Evolutionary conservation across 2,888 invertebrate genomes (phyloP).

Genomic region (Brachycybe producta): DNA sequence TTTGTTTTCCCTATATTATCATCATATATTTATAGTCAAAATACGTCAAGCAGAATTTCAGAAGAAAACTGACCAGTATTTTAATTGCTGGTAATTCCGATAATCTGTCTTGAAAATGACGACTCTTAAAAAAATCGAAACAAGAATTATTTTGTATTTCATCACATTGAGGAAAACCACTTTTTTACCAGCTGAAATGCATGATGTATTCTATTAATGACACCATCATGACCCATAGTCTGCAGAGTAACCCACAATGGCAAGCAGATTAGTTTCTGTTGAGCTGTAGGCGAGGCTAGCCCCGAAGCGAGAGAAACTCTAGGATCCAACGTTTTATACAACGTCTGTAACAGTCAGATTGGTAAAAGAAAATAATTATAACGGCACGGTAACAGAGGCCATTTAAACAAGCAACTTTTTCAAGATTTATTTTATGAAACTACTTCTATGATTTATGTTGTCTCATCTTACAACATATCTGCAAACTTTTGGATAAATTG

Average conservation of each 20-base stretch:
- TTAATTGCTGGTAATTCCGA: conserved; percentile 48
- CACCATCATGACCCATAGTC: conserved; percentile 46
- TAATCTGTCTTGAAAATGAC: conserved; percentile 11
- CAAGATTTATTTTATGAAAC: too few relatives aligned
- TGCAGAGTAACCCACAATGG: conserved; percentile 64
- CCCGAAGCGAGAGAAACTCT: conserved; percentile 41
- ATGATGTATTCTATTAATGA: conserved; percentile 53
- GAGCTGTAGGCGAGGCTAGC: conserved; percentile 39
- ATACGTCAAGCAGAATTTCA: conserved; percentile 41
- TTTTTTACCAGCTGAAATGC: conserved; percentile 51
- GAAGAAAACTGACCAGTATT: conserved; percentile 47
- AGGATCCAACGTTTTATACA: conserved; percentile 32
- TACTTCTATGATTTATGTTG: too few relatives aligned
- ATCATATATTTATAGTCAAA: neutral
- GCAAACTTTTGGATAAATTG: too few relatives aligned
- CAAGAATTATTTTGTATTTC: conserved; percentile 38
- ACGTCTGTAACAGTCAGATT: conserved; percentile 35
- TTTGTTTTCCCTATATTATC: neutral
- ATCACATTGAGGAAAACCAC: conserved; percentile 32
- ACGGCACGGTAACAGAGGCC: too few relatives aligned
- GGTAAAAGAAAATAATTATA: conserved; percentile 7
- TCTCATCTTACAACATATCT: too few relatives aligned
- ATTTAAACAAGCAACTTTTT: too few relatives aligned
- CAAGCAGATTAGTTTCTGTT: conserved; percentile 55
- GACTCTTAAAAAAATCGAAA: neutral